phyloP scores from a whole-genome alignment of 2,888 invertebrate species.

The Lamellibrachia columna region DNA sequence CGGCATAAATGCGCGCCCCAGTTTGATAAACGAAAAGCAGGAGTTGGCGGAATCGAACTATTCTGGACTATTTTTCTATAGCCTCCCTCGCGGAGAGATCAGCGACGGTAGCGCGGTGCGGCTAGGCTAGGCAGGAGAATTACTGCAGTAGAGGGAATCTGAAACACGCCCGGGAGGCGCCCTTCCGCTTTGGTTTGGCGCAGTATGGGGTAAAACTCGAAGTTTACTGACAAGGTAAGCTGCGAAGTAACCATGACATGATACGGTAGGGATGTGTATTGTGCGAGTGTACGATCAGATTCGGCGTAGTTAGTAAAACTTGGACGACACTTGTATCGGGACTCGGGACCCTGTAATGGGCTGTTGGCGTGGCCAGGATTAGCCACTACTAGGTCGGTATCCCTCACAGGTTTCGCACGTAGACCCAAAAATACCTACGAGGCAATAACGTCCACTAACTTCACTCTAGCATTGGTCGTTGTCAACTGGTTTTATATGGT shows the following conservation, averaged over 20 bases:
- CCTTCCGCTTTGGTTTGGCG: not conserved
- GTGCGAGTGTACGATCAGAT: not conserved
- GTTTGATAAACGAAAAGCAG: not conserved
- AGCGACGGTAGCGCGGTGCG: not conserved
- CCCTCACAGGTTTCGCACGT: not conserved
- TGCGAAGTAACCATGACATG: not conserved
- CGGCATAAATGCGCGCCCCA: not conserved
- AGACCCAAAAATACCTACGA: not conserved
- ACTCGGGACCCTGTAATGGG: not conserved
- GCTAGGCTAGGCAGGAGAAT: not conserved
- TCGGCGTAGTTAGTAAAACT: not conserved
- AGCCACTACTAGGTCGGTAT: not conserved
- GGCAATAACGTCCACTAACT: not conserved
- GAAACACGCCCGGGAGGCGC: not conserved
- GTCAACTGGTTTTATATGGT: too few species aligned
- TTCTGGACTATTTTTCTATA: slow-evolving; percentile 1
- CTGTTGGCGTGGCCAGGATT: not conserved
- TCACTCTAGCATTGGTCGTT: too few species aligned
- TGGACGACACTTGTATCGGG: not conserved
- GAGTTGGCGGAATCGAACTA: not conserved
- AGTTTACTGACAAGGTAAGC: slow-evolving; percentile 5
- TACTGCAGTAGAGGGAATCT: not conserved
- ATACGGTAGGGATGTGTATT: not conserved
- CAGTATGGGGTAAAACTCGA: slow-evolving; percentile 6
- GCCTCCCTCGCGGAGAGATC: not conserved